Evolutionary conservation across 2,797 vertebrate species (phyloP).

Genomic region (Prionace glauca): DNA sequence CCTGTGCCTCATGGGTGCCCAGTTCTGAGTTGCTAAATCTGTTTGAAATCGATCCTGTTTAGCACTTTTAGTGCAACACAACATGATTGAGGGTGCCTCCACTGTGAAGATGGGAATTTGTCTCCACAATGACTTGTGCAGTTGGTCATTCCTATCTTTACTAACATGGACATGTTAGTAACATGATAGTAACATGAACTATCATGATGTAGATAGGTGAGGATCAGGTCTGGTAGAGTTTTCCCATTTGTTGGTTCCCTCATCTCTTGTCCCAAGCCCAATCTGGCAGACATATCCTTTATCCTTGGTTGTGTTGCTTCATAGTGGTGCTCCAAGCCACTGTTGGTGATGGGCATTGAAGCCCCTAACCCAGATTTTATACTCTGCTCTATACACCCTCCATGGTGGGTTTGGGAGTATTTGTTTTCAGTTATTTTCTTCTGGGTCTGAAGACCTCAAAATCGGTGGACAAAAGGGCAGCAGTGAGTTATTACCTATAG

Average conservation of each 20-base stretch:
- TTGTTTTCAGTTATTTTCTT: background rate
- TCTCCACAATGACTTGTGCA: too few species aligned
- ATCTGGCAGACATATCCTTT: background rate
- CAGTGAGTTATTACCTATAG: background rate
- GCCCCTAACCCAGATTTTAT: background rate
- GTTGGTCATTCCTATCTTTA: too few species aligned
- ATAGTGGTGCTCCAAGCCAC: background rate
- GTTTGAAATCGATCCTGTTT: too few species aligned
- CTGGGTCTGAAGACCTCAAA: background rate
- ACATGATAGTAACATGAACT: too few species aligned
- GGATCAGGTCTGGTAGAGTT: background rate
- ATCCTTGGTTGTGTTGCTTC: background rate
- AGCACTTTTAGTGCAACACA: too few species aligned
- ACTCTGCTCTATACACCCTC: background rate
- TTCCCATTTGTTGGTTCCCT: background rate
- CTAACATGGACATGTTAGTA: too few species aligned
- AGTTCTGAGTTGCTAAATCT: too few species aligned
- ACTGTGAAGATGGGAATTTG: too few species aligned
- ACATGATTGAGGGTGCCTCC: too few species aligned
- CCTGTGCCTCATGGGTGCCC: too few species aligned
- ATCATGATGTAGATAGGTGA: too few species aligned
- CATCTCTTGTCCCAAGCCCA: background rate
- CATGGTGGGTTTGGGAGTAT: too few species aligned
- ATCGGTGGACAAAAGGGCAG: background rate
- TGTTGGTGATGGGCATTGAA: background rate